These are phyloP conservation scores for Drosophila borealis DNA, from an alignment of 2,888 invertebrate species.

Conservation along the genomic window DNA sequence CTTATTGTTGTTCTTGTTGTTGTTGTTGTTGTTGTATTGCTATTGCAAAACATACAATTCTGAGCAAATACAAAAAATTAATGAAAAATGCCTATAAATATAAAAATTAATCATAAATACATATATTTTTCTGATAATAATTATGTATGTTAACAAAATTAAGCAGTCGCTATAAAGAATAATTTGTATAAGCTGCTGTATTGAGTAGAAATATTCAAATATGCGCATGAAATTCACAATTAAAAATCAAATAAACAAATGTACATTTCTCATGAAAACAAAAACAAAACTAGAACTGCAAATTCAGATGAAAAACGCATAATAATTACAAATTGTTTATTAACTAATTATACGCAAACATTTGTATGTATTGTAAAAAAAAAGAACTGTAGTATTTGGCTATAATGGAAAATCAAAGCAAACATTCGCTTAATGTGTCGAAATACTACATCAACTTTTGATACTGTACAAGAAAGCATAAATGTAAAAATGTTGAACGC, in stretches of 20 bases:
- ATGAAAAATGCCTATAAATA: conserved; percentile 54
- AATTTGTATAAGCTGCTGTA: conserved; percentile 40
- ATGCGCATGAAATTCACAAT: conserved; percentile 42
- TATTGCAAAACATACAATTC: conserved; percentile 61
- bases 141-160: conserved; percentile 56
- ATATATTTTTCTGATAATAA: conserved; percentile 73
- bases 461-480: conserved; percentile 63
- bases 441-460: conserved; percentile 49
- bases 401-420: conserved; percentile 45
- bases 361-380: conserved; percentile 56
- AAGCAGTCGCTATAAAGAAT: conserved; percentile 49
- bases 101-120: conserved; percentile 46
- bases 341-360: conserved; percentile 73
- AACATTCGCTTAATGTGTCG: conserved; percentile 38
- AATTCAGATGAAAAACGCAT: conserved; percentile 28
- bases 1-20: conserved; percentile 38
- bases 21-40: conserved; percentile 43
- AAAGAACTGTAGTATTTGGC: conserved; percentile 68
- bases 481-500: conserved; percentile 51
- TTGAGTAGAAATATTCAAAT: conserved; percentile 36
- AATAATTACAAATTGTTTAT: conserved; percentile 57
- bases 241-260: conserved; percentile 51
- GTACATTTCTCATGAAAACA: conserved; percentile 56
- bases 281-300: conserved; percentile 27
- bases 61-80: conserved; percentile 39